A percentile compares a stretch with the other conserved stretches of the same genome.
Conservation (phyloP, 2,113 vertebrate genomes). For the Rattus rattus region DNA sequence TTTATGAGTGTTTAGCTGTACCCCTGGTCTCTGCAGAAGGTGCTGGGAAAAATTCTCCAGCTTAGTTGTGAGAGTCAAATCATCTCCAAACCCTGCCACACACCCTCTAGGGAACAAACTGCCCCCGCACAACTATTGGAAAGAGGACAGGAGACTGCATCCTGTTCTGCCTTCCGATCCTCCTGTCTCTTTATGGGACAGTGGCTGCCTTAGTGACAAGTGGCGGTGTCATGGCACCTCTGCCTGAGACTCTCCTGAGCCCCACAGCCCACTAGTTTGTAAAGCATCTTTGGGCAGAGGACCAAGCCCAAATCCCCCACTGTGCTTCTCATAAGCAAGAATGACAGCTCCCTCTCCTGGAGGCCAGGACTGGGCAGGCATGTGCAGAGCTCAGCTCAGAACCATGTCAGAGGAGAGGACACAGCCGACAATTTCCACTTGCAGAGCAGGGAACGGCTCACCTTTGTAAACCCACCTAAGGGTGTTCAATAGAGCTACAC, state of each 20-base stretch:
- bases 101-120: not conserved
- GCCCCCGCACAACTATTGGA: rapidly evolving
- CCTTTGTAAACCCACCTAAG: not conserved
- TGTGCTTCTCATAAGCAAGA: rapidly evolving
- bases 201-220: rapidly evolving
- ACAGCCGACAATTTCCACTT: rapidly evolving
- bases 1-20: rapidly evolving
- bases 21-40: not conserved
- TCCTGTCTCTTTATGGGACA: not conserved
- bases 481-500: not conserved
- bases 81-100: not conserved
- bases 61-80: rapidly evolving
- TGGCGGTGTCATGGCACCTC: rapidly evolving
- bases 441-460: rapidly evolving
- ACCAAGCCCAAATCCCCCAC: rapidly evolving
- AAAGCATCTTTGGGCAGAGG: not conserved
- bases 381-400: rapidly evolving
- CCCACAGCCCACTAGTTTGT: rapidly evolving
- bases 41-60: not conserved
- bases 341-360: not conserved
- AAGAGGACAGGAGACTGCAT: rapidly evolving
- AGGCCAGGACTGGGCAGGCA: rapidly evolving
- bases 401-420: rapidly evolving
- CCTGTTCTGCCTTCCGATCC: rapidly evolving
- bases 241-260: too few relatives aligned